Evolutionary conservation across 2,113 vertebrate species (phyloP).

Genomic region (Lophius piscatorius): DNA sequence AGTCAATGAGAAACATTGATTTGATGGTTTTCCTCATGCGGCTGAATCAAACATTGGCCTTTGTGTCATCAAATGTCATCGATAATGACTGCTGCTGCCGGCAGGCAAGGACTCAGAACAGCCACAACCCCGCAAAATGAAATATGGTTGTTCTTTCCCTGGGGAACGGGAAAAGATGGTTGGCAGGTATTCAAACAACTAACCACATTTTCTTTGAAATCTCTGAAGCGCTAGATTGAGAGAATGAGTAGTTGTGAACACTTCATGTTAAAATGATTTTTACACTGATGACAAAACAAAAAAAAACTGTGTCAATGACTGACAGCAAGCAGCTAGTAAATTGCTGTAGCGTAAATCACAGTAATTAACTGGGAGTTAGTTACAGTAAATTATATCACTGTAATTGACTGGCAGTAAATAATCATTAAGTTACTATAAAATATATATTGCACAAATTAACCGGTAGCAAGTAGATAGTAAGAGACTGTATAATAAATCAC

Average conservation of each 20-base stretch:
- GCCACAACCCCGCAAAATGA: constrained; percentile 11
- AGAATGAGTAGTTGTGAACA: background rate
- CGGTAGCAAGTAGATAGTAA: no score
- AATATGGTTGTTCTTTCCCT: constrained; percentile 11
- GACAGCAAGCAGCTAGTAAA: no score
- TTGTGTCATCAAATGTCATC: constrained; percentile 44
- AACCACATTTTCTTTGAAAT: constrained; percentile 7
- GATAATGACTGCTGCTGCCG: constrained; percentile 27
- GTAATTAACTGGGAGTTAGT: no score
- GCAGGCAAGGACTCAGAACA: constrained; percentile 22
- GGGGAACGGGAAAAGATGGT: constrained; percentile 13
- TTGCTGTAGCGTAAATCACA: no score
- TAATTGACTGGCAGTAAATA: no score
- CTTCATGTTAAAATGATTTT: background rate
- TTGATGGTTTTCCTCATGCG: constrained; percentile 33
- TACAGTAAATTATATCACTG: no score
- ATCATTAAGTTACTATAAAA: no score
- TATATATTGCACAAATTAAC: no score
- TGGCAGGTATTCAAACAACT: background rate
- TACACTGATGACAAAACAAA: constrained; percentile 5
- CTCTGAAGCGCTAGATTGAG: background rate
- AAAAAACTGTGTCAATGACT: no score
- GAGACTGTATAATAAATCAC: no score
- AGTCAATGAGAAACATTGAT: constrained; percentile 36
- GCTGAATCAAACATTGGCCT: constrained; percentile 39